Base-by-base conservation (phyloP, 2,888 invertebrate species). In the Ochropacha duplaris region DNA sequence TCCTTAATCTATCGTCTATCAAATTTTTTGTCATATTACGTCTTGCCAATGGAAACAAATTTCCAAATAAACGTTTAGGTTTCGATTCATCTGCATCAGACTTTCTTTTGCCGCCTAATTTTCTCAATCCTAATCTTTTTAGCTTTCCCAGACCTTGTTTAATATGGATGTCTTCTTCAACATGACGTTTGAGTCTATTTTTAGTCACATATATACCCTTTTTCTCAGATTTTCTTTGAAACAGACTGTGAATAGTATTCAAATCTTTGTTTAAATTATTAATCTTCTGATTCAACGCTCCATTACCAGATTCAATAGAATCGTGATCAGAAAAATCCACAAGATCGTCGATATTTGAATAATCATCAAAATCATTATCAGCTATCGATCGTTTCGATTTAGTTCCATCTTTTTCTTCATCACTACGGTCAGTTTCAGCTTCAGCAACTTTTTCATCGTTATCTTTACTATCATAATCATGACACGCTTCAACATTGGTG, bases 401-500 rank as follows among this genome's bases (percentile, higher is more conserved):
- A 0, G 71, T 51, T 9, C 63, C 65, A 22, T 69, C 55, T 49
- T 63, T 63, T 34, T 71, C 65, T 0, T 50, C 22, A 28, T 54
- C 60, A 12, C 60, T 63, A 56, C 59, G 69, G 22, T 61, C 65
- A 6, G 62, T 54, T 39, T 73, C 65, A 4, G 68, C 69, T 63
- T 81, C 73, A 19, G 67, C 57, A 0, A 72, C 60, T 22, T 67
- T 74, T 22, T 68, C 74, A 34, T 77, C 66, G 11, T 54, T 60
- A 11, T 60, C 68, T 14, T 71, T 61, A 6, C 76, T 69, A 31
- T 71, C 56, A n/a, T 57, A 50, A 14, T 83, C 74, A 28, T 76
- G 72, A 63, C 96, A 96, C 19, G 94, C 94, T 55, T 94, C 90
- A 24, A 95, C 85, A 74, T 94, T 94, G 0, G 95, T 94, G 56